phyloP scores from a whole-genome alignment of 2,797 vertebrate species.

The Cichlasoma orientale region DNA sequence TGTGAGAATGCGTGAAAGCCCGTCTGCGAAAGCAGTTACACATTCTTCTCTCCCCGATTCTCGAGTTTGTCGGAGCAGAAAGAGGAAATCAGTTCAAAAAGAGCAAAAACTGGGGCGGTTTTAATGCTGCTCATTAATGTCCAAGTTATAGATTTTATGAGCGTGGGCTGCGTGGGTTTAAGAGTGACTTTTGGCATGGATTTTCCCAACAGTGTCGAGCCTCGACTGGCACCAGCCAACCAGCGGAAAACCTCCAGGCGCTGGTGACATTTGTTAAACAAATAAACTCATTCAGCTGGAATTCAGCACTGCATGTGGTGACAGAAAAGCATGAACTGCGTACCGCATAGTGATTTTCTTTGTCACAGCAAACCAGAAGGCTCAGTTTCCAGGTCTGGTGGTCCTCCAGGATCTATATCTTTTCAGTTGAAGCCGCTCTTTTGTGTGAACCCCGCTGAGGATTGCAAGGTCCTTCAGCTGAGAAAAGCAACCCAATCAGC shows the following conservation, averaged over 20 bases:
- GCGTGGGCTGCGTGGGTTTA: slow-evolving; percentile 54
- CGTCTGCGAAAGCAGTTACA: slow-evolving; percentile 68
- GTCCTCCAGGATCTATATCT: slow-evolving; percentile 35
- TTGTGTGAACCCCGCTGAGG: slow-evolving; percentile 50
- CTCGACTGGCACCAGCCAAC: slow-evolving; percentile 41
- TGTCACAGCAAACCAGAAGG: slow-evolving; percentile 38
- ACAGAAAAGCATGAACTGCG: slow-evolving; percentile 28
- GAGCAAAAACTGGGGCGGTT: slow-evolving; percentile 19
- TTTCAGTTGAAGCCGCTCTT: slow-evolving; percentile 36
- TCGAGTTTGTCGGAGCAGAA: slow-evolving; percentile 42
- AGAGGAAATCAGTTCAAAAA: slow-evolving; percentile 9
- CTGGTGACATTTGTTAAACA: slow-evolving; percentile 60
- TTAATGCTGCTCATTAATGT: slow-evolving; percentile 65
- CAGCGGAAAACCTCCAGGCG: slow-evolving; percentile 46
- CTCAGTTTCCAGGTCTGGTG: slow-evolving; percentile 26
- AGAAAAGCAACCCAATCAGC: slow-evolving; percentile 65
- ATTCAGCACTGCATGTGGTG: slow-evolving; percentile 52
- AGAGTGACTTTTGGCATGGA: slow-evolving; percentile 56
- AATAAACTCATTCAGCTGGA: slow-evolving; percentile 67
- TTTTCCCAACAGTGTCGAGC: slow-evolving; percentile 39
- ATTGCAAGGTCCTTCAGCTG: slow-evolving; percentile 57
- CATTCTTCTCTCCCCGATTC: slow-evolving; percentile 56
- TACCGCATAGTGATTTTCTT: slow-evolving; percentile 53
- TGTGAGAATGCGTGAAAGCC: slow-evolving; percentile 32
- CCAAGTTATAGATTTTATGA: slow-evolving; percentile 61